Base-by-base conservation (phyloP, 2,797 vertebrate species). In the Natrix natrix region DNA sequence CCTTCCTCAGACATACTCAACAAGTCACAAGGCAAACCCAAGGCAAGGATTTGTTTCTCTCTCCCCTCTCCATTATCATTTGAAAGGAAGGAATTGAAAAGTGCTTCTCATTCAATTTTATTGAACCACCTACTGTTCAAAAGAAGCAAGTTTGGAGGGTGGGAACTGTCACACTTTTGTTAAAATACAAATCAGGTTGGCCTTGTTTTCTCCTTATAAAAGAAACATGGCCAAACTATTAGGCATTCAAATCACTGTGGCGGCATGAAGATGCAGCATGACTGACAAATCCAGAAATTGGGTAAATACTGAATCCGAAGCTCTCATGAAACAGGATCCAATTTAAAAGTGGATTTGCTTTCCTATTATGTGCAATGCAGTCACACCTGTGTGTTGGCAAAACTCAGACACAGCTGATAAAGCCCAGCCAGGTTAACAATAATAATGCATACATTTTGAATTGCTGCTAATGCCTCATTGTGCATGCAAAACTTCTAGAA, bases 381-480 rank as follows among this genome's bases (percentile, higher is more conserved):
- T 88, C 87, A 92, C 16, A 88, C 54, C 32, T 74, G 61, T 26
- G 37, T 60, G 22, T 43, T 32, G 56, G 43, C 54, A 74, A 69
- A 88, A 24, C 86, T 88, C 32, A 48, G 91, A 74, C 32, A 88
- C 87, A 74, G 91, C 8, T 74, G 59, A 91, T 32, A 87, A 91
- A 66, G 59, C 54, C 61, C 32, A 74, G 20, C 32, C 24, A n/a
- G 28, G 86, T 63, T 88, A 87, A 55, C 13, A 69, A 92, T 28
- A 92, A 37, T 12, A 37, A 60, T 28, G 86, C 11, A 28, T 66
- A 56, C 37, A 87, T 26, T 87, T 54, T 5, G 2, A 52, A 54
- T 26, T 43, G 17, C 24, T 22, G 11, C 10, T 63, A 26, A 87
- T 91, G 48, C 6, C 22, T 66, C 22, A 5, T 43, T 92, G 66